Base-by-base conservation (phyloP, 1,140 invertebrate genomes). In the Tenebrio molitor region DNA sequence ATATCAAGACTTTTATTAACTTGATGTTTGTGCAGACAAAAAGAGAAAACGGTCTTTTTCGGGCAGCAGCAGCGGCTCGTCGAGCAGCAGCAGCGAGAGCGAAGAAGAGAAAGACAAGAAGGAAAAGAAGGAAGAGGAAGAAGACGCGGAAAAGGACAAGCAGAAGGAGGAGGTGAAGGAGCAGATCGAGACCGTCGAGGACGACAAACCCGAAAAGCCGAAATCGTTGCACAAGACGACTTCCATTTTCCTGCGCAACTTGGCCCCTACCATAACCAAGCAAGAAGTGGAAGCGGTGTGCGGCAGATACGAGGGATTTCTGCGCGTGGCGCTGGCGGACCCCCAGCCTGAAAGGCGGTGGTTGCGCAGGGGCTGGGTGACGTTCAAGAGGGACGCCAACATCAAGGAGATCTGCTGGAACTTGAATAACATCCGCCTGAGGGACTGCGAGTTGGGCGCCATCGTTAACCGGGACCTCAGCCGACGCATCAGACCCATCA, bases 341-440 rank as follows among this genome's bases (percentile, higher is more conserved):
- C 98, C 98, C 0, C 89, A 97, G 78, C 93, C 96, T 0, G 97
- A 99, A 80, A 88, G 97, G 41, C 88, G 96, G 34, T 99, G 97
- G 92, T 94, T 96, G 83, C 89, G 98, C 17, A 89, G 97, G 50
- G 98, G 97, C 39, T 99, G 98, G 98, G 97, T 99, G 2, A 99
- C 98, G 0, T 99, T 99, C 84, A 93, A 96, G 77, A 86, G 96
- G 34, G 92, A 97, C 81, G 97, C 99, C 4, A 99, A 99, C 82
- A 99, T 99, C 71, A 99, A 99, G 83, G 97, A 99, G 83, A 99
- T 99, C 70, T 99, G 98, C 83, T 99, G 97, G 97, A 97, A 95
- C 83, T 87, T 99, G 6, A 99, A 99, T 81, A 98, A 97, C 78
- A 96, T 98, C 72, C 85, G 95, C 91, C 82, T 98, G 17, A 87